Evolutionary conservation across 2,888 invertebrate species (phyloP), one percentile per base, ranked within the genome.

Genomic region (Lymantria dispar): DNA sequence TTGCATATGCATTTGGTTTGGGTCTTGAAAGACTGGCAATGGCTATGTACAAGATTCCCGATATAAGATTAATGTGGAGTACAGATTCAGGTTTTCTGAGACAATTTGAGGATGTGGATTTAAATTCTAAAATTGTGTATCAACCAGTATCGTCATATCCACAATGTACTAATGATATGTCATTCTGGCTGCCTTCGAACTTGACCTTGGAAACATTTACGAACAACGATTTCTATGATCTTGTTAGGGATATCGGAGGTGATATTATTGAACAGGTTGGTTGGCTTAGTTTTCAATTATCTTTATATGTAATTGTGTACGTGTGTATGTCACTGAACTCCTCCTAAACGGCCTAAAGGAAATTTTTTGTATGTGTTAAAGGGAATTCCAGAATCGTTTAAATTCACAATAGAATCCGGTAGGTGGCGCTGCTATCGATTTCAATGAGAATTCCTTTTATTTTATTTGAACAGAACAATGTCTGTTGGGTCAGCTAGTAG

Each of bases 1-100:
- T 99, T 69, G 99, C 99, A 10, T 99, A 98, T 95, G 99, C 99
- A 0, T 99, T 99, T 85, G 99, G 99, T 8, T 86, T 99, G 7
- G 99, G 99, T 0, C 85, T 99, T 50, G 99, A 99, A 84, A 92
- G 99, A 48, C 88, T 99, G 42, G 99, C 99, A 0, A 99, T 99
- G 99, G 95, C 96, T 38, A 86, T 99, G 12, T 99, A 98, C 74
- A 92, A 95, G 69, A 98, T 99, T 59, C 98, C 99, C 0, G 99
- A 99, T 80, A 99, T 99, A 62, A 92, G 99, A 50, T 87, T 98
- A 31, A 99, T 99, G 91, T 99, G 99, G 99, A 98, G 97, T 56
- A 93, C 89, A 1, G 99, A 99, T 80, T 92, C 95, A 9, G 99
- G 99, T 8, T 99, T 99, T 78, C 77, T 98, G 10, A 93, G 93